Evolutionary conservation across 2,797 vertebrate species (phyloP).

Genomic region (Aplochiton taeniatus): DNA sequence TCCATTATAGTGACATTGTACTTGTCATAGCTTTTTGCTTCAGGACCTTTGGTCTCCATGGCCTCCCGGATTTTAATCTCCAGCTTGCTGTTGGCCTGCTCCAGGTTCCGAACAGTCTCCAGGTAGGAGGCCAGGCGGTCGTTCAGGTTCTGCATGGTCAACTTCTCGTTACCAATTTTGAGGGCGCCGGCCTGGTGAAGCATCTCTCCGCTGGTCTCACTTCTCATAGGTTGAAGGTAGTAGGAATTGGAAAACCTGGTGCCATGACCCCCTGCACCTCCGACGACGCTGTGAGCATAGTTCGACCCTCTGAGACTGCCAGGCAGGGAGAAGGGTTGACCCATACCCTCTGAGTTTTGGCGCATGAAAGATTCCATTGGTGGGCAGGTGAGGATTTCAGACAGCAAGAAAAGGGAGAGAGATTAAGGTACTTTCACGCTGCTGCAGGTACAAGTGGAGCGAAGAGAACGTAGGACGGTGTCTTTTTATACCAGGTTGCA

Average conservation of each 20-base stretch:
- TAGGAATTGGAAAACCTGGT: slow-evolving; percentile 75
- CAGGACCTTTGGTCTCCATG: slow-evolving; percentile 34
- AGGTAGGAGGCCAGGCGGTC: not conserved
- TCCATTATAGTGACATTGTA: slow-evolving; percentile 76
- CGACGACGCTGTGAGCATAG: slow-evolving; percentile 78
- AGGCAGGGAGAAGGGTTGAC: accelerated
- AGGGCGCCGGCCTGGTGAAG: not conserved
- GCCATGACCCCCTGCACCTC: slow-evolving; percentile 79
- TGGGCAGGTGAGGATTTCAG: slow-evolving; percentile 8
- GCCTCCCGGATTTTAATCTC: not conserved
- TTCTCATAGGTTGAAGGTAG: slow-evolving; percentile 36
- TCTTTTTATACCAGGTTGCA: slow-evolving; percentile 52
- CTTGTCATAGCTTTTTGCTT: slow-evolving; percentile 74
- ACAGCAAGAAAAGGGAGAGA: slow-evolving; percentile 7
- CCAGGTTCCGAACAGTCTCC: not conserved
- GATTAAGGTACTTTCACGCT: not conserved
- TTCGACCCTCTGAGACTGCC: not conserved
- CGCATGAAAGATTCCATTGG: slow-evolving; percentile 49
- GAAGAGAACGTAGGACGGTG: not conserved
- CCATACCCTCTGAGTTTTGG: not conserved
- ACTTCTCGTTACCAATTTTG: not conserved
- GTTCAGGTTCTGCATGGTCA: not conserved
- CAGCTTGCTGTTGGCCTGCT: not conserved
- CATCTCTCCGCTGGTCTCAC: slow-evolving; percentile 14
- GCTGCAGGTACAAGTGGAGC: slow-evolving; percentile 30